Conservation (phyloP, 2,797 vertebrate genomes). For the Macropodus opercularis region DNA sequence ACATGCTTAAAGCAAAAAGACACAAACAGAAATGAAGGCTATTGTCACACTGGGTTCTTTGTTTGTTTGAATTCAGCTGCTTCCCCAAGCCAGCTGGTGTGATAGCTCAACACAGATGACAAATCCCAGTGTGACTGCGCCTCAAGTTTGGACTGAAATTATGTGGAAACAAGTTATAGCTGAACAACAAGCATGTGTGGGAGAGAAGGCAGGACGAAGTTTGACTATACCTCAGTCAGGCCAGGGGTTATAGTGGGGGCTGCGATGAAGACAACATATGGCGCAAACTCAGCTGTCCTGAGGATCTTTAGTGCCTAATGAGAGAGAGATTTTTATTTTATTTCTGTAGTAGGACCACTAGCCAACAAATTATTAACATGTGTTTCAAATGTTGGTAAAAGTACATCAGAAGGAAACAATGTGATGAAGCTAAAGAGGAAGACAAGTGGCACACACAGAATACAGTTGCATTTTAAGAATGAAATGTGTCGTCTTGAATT, state of each 20-base stretch:
- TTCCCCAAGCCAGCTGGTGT: background rate
- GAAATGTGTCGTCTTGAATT: too few species aligned
- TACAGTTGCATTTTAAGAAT: too few species aligned
- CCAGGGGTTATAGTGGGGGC: constrained; percentile 97
- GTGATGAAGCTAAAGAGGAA: background rate
- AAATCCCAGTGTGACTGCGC: background rate
- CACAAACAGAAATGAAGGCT: background rate
- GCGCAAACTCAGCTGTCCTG: constrained; percentile 98
- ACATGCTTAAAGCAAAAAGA: constrained; percentile 59
- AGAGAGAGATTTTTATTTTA: background rate
- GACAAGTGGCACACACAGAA: background rate
- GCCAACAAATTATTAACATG: background rate
- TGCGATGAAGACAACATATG: constrained; percentile 97
- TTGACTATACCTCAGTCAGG: constrained; percentile 90
- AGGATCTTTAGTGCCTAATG: constrained; percentile 96
- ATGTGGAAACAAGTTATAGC: background rate
- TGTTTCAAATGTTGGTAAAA: background rate
- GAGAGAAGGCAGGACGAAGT: constrained; percentile 34
- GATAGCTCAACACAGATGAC: constrained; percentile 2
- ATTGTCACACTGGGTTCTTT: background rate
- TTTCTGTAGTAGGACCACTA: background rate
- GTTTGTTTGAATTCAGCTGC: constrained; percentile 11
- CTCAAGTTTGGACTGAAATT: background rate
- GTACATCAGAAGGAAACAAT: too few species aligned
- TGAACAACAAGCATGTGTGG: accelerated